Evolutionary conservation across 1,140 invertebrate species (phyloP), one percentile per base, ranked within the genome.

Genomic region (Zaprionus kolodkinae): DNA sequence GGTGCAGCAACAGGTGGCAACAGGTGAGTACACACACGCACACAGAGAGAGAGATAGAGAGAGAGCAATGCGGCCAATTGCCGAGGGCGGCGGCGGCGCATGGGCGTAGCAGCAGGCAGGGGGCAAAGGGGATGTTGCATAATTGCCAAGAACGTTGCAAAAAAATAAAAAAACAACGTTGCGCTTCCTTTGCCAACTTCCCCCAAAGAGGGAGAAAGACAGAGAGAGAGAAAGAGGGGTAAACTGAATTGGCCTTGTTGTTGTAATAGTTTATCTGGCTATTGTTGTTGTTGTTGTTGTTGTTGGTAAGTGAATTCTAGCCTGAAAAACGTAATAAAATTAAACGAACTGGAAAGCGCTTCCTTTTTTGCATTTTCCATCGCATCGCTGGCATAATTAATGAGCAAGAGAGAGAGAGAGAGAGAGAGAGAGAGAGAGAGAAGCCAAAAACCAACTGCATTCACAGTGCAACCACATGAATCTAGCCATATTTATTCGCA

Each of bases 321-420:
- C 60, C 72, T 69, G 72, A 25, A 75, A 75, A 45, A 75, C 68
- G 72, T 72, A 71, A 86, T 82, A 72, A 82, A 86, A 82, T 36
- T 70, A 82, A 86, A 82, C 83, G 72, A 86, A 86, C 83, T 86
- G 83, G 83, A 86, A 86, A 86, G 83, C 38, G 38, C 83, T 87
- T 86, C 83, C 83, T 86, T 86, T 30, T 30, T 30, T 30, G 27
- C 27, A 30, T 30, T 85, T 86, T 71, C 79, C 67, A 81, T 74
- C 67, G 55, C 68, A 84, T 66, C 68, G 73, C 50, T 77, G 69
- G 81, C 81, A 84, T 84, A 84, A 84, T 84, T 84, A 85, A 84
- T 84, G 81, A n/a, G 38, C 6, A 6, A 40, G 13, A n/a, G 12
- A 40, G 13, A n/a, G 38, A 40, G 38, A 15, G 13, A 40, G 13